Conservation (phyloP, 2,113 vertebrate species). For the Phoxinus phoxinus region DNA sequence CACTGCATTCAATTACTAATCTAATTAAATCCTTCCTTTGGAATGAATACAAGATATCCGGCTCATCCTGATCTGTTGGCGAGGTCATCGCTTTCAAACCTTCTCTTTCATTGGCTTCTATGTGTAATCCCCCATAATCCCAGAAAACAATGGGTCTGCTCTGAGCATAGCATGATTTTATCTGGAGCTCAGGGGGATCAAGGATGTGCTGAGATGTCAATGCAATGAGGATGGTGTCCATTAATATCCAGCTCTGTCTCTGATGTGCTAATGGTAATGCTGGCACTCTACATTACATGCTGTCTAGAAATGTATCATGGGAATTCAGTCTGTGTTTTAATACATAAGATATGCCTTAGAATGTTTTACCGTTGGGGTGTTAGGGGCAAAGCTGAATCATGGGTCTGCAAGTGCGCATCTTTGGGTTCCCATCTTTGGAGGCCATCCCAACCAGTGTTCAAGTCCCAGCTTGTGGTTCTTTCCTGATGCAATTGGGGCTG, state of each 20-base stretch:
- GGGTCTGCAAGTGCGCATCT: too few species aligned
- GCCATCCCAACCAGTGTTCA: too few species aligned
- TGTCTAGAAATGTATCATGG: not conserved
- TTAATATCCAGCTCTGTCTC: not conserved
- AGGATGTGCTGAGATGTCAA: not conserved
- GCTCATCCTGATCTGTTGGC: not conserved
- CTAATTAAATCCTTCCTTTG: not conserved
- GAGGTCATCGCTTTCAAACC: not conserved
- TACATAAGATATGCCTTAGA: not conserved
- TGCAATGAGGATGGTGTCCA: not conserved
- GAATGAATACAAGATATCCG: slow-evolving; percentile 14
- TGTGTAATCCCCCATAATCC: slow-evolving; percentile 4
- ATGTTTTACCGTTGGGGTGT: too few species aligned
- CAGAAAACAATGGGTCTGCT: not conserved
- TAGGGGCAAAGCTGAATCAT: too few species aligned
- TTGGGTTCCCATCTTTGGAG: too few species aligned
- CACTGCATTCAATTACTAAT: not conserved
- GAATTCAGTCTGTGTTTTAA: not conserved
- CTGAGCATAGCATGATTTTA: not conserved
- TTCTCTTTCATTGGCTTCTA: not conserved
- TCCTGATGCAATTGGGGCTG: too few species aligned
- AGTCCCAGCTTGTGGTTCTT: too few species aligned
- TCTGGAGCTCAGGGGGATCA: not conserved
- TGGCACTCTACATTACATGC: not conserved
- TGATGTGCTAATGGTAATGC: not conserved